Conservation (phyloP, 2,888 invertebrate genomes). For the Tetranychus piercei region DNA sequence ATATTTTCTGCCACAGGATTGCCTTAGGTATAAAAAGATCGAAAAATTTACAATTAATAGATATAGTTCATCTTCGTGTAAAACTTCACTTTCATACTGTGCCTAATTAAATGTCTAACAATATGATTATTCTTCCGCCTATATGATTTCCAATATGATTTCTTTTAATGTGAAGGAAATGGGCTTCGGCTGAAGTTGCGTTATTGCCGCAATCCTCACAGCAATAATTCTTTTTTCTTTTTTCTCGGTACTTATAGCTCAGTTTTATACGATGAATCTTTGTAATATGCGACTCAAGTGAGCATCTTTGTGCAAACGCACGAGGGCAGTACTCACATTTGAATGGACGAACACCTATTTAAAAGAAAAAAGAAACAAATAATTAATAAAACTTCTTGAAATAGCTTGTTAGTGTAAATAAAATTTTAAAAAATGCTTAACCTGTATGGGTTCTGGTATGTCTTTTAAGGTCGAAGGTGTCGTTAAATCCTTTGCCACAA, state of each 20-base stretch:
- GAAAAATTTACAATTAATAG: too few relatives aligned
- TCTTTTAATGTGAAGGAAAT: too few relatives aligned
- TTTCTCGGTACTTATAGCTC: conserved; percentile 90
- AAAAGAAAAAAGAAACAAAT: background rate
- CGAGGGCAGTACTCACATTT: conserved; percentile 95
- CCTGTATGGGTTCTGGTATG: conserved; percentile 97
- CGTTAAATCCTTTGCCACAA: conserved; percentile 99
- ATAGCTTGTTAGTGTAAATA: too few relatives aligned
- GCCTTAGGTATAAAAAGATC: too few relatives aligned
- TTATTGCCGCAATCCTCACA: conserved; percentile 82
- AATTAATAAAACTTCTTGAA: background rate
- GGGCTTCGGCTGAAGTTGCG: too few relatives aligned
- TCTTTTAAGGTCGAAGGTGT: conserved; percentile 95
- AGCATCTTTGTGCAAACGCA: conserved; percentile 96
- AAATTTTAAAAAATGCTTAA: conserved; percentile 28
- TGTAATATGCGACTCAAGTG: conserved; percentile 91
- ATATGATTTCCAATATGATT: too few relatives aligned
- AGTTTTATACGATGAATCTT: conserved; percentile 98
- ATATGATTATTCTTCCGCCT: too few relatives aligned
- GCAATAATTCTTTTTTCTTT: conserved; percentile 96
- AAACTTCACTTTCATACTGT: too few relatives aligned
- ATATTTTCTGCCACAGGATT: too few relatives aligned
- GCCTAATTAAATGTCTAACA: too few relatives aligned
- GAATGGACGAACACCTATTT: conserved; percentile 71
- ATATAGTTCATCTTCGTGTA: too few relatives aligned